Evolutionary conservation across 2,797 vertebrate species (phyloP).

Genomic region (Periophthalmus magnuspinnatus): DNA sequence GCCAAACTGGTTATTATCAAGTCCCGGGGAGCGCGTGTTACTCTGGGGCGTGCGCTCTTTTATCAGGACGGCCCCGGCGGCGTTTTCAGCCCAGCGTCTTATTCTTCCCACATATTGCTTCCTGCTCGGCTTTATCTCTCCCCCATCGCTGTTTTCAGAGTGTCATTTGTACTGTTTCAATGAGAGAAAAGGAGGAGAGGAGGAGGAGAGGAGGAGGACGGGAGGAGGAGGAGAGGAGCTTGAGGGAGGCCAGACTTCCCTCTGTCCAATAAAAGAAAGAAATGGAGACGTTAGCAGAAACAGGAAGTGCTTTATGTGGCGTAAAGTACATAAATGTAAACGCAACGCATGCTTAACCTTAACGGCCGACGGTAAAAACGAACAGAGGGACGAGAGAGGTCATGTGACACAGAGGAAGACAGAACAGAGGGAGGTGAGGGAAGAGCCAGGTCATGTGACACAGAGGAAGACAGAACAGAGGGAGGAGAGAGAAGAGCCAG

Average conservation of each 20-base stretch:
- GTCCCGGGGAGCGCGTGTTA: conserved; percentile 33
- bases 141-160: conserved; percentile 42
- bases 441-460: neutral
- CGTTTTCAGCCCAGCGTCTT: conserved; percentile 14
- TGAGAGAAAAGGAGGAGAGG: conserved; percentile 46
- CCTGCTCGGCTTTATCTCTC: conserved; percentile 49
- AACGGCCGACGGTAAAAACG: neutral
- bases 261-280: conserved; percentile 43
- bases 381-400: neutral
- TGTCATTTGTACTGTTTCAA: conserved; percentile 43
- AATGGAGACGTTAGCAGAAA: conserved; percentile 35
- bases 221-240: too few species aligned
- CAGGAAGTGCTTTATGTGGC: conserved; percentile 47
- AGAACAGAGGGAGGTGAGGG: neutral
- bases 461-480: neutral
- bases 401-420: neutral
- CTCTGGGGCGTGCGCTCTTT: conserved; percentile 29
- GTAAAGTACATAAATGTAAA: conserved; percentile 37
- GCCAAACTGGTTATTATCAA: conserved; percentile 22
- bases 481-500: neutral
- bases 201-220: too few species aligned
- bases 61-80: conserved; percentile 35
- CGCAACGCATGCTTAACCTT: conserved; percentile 6
- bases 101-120: conserved; percentile 38
- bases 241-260: conserved; percentile 38